Conservation (phyloP, 2,797 vertebrate genomes). For the Pseudomugil tenellus region DNA sequence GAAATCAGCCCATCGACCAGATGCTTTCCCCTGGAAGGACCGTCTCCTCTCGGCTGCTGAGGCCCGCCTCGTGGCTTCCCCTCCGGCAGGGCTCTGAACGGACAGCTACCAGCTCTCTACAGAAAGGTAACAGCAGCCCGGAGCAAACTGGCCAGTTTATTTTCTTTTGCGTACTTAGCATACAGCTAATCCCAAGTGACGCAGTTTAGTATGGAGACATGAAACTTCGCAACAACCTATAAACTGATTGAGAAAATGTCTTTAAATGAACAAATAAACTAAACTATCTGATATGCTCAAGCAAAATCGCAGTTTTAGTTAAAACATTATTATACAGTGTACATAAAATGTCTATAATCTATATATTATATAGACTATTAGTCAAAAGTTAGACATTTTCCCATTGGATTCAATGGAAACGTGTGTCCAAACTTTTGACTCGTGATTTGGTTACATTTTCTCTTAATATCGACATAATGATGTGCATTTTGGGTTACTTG, state of each 20-base stretch:
- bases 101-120: constrained; percentile 41
- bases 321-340: too few species aligned
- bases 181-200: constrained; percentile 64
- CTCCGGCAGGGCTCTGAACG: constrained; percentile 26
- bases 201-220: constrained; percentile 55
- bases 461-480: too few species aligned
- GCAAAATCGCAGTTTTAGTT: too few species aligned
- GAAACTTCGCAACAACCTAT: constrained; percentile 11
- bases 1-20: constrained; percentile 19
- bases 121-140: constrained; percentile 60
- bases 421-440: too few species aligned
- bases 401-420: too few species aligned
- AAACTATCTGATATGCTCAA: too few species aligned
- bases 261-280: too few species aligned
- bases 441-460: too few species aligned
- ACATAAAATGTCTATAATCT: too few species aligned
- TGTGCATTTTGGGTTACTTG: too few species aligned
- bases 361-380: too few species aligned
- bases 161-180: constrained; percentile 30
- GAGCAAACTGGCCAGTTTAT: not conserved
- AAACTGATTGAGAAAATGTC: not conserved
- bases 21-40: constrained; percentile 69
- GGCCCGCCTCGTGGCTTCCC: constrained; percentile 41
- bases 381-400: too few species aligned
- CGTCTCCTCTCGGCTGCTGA: constrained; percentile 54